phyloP scores from a whole-genome alignment of 2,888 invertebrate genomes.

The Emmelina monodactyla region DNA sequence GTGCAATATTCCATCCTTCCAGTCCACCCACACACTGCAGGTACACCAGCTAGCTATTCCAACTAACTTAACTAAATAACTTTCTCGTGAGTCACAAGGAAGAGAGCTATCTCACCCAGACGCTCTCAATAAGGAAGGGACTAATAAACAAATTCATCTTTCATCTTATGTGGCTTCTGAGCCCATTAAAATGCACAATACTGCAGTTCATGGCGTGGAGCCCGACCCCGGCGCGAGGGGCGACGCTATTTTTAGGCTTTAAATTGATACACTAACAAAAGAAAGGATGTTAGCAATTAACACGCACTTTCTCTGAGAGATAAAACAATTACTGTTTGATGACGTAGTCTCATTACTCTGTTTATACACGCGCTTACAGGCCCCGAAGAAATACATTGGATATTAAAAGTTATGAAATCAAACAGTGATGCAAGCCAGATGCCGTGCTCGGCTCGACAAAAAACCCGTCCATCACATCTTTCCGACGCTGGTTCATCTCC shows the following conservation, averaged over 20 bases:
- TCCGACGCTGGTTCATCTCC: constrained; percentile 37
- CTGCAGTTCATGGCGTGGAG: constrained; percentile 56
- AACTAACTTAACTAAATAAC: constrained; percentile 56
- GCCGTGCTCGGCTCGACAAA: constrained; percentile 28
- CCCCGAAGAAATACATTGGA: not conserved
- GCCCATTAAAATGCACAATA: constrained; percentile 63
- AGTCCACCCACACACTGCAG: constrained; percentile 35
- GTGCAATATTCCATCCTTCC: constrained; percentile 19
- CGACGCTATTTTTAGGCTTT: constrained; percentile 51
- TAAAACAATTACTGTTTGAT: not conserved
- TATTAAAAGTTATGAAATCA: constrained; percentile 1
- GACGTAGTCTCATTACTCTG: too few species aligned
- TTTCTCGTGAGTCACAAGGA: constrained; percentile 65
- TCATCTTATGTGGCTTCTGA: constrained; percentile 58
- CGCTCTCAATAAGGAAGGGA: constrained; percentile 66
- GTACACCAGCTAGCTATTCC: constrained; percentile 34
- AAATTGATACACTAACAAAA: constrained; percentile 61
- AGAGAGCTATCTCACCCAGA: constrained; percentile 62
- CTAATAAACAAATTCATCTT: constrained; percentile 67
- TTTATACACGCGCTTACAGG: not conserved
- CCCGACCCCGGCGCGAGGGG: constrained; percentile 40
- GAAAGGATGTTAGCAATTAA: constrained; percentile 61
- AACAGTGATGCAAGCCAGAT: constrained; percentile 31
- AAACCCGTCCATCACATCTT: constrained; percentile 34
- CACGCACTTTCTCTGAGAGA: constrained; percentile 33